Base-by-base conservation (phyloP, 2,888 invertebrate genomes). In the Drosophila mayaguana region DNA sequence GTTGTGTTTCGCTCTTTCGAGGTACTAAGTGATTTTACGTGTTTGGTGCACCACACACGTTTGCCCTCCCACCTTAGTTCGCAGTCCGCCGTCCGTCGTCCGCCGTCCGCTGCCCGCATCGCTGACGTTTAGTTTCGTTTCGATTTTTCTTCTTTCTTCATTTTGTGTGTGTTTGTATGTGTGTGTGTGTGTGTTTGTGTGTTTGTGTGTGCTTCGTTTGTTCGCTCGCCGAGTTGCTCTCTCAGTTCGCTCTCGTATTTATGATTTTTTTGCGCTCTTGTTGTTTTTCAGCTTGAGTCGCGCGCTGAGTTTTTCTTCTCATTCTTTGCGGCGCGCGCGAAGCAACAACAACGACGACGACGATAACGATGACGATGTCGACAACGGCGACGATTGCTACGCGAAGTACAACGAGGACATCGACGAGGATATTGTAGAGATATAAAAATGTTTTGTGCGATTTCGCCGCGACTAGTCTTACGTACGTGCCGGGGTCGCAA, bases 401-500 rank as follows among this genome's bases (percentile, higher is more conserved):
- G 74, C 75, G 71, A 70, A 77, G 75, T 63, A 75, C 82, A 75
- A 89, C 72, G 80, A 80, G 88, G 80, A 89, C 80, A 83, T 68
- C 63, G 63, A 62, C 77, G 72, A 80, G 72, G 62, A 81, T 64
- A 65, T 70, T 84, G 67, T 70, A 80, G 89, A 92, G 91, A 91
- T 91, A 91, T 91, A 91, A 91, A 84, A 91, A 91, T 91, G 91
- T 91, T 91, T 92, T 91, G 91, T 91, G 87, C 83, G 85, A 84
- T 88, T 81, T 76, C 78, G 84, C 83, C 82, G 89, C 88, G 90
- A 91, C 86, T 91, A 91, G 91, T 91, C 90, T 92, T 91, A 91
- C 91, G 91, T 91, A 91, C 91, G 91, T 91, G 91, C 91, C 91
- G 92, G 91, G 91, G 89, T 72, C 90, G 91, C 91, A 88, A 88